Evolutionary conservation across 2,888 invertebrate genomes (phyloP).

Genomic region (Lepidochrysops patricia): DNA sequence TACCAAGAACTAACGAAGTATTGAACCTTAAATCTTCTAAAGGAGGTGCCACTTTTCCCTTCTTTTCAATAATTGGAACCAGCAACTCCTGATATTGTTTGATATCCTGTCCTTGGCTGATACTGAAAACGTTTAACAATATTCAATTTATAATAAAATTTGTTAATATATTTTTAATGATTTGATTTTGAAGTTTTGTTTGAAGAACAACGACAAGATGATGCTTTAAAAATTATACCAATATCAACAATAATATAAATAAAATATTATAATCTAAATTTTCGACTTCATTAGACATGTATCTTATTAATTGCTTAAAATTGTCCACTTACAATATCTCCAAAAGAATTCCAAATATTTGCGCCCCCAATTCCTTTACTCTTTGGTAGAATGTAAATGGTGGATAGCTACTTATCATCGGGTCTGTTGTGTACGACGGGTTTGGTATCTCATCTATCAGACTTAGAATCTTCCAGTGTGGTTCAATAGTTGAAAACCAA

Average conservation of each 20-base stretch:
- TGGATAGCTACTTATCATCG: constrained; percentile 24
- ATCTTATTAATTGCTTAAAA: too few species aligned
- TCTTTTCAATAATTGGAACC: constrained; percentile 15
- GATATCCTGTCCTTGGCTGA: background rate
- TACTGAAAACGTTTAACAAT: too few species aligned
- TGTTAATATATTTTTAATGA: too few species aligned
- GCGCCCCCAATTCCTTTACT: constrained; percentile 26
- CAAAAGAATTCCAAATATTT: constrained; percentile 19
- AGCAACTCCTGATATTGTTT: background rate
- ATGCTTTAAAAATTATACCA: too few species aligned
- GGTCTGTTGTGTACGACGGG: constrained; percentile 34
- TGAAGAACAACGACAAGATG: too few species aligned
- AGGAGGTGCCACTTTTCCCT: constrained; percentile 19
- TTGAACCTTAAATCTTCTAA: constrained; percentile 25
- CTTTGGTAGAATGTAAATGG: constrained; percentile 33
- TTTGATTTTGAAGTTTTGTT: too few species aligned
- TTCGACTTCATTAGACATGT: too few species aligned
- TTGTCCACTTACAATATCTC: constrained; percentile 13
- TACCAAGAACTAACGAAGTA: constrained; percentile 28
- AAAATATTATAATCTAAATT: too few species aligned
- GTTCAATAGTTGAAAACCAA: constrained; percentile 12
- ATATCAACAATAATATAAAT: too few species aligned
- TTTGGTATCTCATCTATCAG: constrained; percentile 28
- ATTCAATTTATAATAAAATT: too few species aligned
- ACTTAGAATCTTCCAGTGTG: constrained; percentile 23